Conservation (phyloP, 2,113 vertebrate species). For the Lates calcarifer region DNA sequence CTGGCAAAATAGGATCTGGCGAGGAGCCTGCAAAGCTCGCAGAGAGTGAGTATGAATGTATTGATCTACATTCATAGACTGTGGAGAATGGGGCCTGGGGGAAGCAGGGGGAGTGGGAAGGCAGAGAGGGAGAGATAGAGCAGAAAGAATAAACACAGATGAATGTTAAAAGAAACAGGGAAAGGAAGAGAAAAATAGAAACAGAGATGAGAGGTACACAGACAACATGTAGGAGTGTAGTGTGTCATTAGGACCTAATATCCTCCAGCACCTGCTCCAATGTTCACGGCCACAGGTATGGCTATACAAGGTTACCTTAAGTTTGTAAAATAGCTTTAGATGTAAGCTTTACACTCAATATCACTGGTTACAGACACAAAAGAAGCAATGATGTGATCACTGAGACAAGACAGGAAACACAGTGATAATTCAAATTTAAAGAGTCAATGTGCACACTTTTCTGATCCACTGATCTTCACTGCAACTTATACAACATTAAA, state of each 20-base stretch:
- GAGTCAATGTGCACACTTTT: neutral
- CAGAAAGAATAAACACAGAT: slow-evolving; percentile 26
- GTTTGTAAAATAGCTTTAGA: neutral
- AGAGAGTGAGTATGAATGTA: slow-evolving; percentile 61
- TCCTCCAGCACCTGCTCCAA: slow-evolving; percentile 5
- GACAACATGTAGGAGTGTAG: neutral
- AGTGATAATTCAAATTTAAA: neutral
- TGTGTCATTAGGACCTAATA: slow-evolving; percentile 22
- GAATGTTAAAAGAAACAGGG: slow-evolving; percentile 18
- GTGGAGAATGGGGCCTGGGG: slow-evolving; percentile 33
- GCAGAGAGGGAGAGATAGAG: slow-evolving; percentile 7
- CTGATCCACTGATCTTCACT: neutral
- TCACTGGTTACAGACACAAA: neutral
- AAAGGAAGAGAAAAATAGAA: neutral
- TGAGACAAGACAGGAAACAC: neutral
- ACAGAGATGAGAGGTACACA: neutral
- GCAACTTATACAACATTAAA: neutral
- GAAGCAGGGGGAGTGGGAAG: neutral
- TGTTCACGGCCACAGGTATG: slow-evolving; percentile 2
- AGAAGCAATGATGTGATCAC: neutral
- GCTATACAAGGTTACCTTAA: slow-evolving; percentile 20
- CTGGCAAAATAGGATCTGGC: slow-evolving; percentile 55
- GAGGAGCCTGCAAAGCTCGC: slow-evolving; percentile 50
- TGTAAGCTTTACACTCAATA: slow-evolving; percentile 8
- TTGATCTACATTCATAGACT: slow-evolving; percentile 75